Evolutionary conservation across 1,140 invertebrate species (phyloP).

Genomic region (Drosophila ironensis): DNA sequence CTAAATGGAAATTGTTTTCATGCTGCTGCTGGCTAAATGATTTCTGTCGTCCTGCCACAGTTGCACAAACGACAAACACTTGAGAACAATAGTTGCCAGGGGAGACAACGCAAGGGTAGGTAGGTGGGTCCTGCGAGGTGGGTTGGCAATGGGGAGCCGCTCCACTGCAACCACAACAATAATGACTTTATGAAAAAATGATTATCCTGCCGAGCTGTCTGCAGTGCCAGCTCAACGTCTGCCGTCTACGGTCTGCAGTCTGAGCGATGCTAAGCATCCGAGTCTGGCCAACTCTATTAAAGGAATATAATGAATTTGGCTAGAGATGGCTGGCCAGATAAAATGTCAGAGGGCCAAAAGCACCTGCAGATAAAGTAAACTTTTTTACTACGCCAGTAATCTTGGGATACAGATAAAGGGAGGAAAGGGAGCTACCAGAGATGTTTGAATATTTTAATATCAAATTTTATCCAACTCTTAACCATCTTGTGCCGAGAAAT

Average conservation of each 20-base stretch:
- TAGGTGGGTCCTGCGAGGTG: background rate
- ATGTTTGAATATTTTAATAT: background rate
- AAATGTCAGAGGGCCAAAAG: background rate
- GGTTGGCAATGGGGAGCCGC: constrained; percentile 5
- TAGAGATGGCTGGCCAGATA: constrained; percentile 19
- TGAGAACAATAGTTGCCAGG: constrained; percentile 67
- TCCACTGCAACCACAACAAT: constrained; percentile 71
- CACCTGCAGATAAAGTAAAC: background rate
- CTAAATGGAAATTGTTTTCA: constrained; percentile 78
- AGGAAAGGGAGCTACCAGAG: background rate
- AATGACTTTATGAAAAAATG: constrained; percentile 80
- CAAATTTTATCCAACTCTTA: too few species aligned
- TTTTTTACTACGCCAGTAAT: background rate
- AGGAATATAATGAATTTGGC: constrained; percentile 42
- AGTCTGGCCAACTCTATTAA: constrained; percentile 51
- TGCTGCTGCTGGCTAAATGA: constrained; percentile 61
- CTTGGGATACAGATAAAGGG: background rate
- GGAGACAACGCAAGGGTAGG: constrained; percentile 10
- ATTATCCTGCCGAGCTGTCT: constrained; percentile 62
- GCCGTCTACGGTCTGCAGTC: constrained; percentile 9
- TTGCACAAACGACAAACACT: constrained; percentile 64
- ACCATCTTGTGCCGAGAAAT: too few species aligned
- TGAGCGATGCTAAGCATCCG: constrained; percentile 36
- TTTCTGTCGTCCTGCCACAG: constrained; percentile 61
- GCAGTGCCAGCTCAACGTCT: constrained; percentile 32